Percentiles rank a stretch among this genome's conserved stretches.
Evolutionary conservation across 2,113 vertebrate species (phyloP).

Genomic region (Catharus minimus): DNA sequence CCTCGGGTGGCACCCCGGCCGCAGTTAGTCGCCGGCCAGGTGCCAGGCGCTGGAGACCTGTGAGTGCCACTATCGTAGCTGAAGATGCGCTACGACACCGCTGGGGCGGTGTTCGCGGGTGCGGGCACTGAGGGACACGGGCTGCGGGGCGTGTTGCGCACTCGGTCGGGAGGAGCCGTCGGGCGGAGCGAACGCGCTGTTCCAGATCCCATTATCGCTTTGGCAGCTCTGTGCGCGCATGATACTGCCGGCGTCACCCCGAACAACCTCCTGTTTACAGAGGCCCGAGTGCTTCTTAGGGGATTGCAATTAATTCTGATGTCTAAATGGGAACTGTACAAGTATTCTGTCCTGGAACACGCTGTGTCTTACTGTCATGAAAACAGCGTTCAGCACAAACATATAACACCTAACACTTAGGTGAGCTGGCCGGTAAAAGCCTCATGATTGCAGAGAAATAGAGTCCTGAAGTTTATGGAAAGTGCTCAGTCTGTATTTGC

Average conservation of each 20-base stretch:
- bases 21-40: not conserved
- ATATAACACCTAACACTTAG: accelerated
- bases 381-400: not conserved
- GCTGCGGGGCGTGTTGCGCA: not conserved
- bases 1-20: accelerated
- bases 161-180: not conserved
- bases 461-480: not conserved
- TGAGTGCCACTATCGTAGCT: accelerated
- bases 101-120: accelerated
- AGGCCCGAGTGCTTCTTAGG: not conserved
- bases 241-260: not conserved
- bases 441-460: not conserved
- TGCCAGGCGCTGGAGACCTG: not conserved
- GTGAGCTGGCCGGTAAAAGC: not conserved
- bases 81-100: accelerated
- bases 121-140: accelerated
- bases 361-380: not conserved
- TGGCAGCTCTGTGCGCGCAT: not conserved
- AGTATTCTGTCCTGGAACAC: not conserved
- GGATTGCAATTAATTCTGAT: not conserved
- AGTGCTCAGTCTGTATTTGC: not conserved
- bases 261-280: not conserved
- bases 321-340: not conserved
- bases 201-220: not conserved
- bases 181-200: not conserved